Evolutionary conservation across 1,140 invertebrate genomes (phyloP).

Genomic region (Trichonephila clavipes): DNA sequence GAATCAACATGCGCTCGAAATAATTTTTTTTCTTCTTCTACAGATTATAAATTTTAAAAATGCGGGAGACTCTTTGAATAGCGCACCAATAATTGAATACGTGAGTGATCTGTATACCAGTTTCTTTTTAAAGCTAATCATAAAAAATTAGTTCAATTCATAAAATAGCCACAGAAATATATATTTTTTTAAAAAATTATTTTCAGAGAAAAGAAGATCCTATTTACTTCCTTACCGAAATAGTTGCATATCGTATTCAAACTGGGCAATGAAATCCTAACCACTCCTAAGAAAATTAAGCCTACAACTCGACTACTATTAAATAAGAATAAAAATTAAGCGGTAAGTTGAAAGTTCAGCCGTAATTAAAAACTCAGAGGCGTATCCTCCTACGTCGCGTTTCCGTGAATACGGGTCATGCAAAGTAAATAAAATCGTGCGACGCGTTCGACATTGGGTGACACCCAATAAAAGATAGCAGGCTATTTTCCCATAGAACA

Average conservation of each 20-base stretch:
- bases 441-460: conserved; percentile 58
- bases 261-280: neutral
- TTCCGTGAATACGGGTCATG: conserved; percentile 59
- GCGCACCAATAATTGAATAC: too few relatives aligned
- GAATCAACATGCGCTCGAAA: too few relatives aligned
- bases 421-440: conserved; percentile 70
- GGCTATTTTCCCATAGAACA: conserved; percentile 70
- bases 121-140: too few relatives aligned
- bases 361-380: conserved; percentile 52
- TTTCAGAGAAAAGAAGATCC: neutral
- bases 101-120: too few relatives aligned
- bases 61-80: too few relatives aligned
- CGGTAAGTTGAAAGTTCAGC: conserved; percentile 47
- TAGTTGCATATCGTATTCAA: neutral
- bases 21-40: too few relatives aligned
- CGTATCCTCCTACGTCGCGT: conserved; percentile 34
- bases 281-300: conserved; percentile 31
- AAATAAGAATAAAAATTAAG: neutral
- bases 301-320: neutral
- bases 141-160: neutral
- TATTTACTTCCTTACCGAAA: neutral
- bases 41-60: too few relatives aligned
- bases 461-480: conserved; percentile 58
- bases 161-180: neutral
- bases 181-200: neutral